Conservation (phyloP, 2,888 invertebrate genomes). For the Calephelis perditalis region DNA sequence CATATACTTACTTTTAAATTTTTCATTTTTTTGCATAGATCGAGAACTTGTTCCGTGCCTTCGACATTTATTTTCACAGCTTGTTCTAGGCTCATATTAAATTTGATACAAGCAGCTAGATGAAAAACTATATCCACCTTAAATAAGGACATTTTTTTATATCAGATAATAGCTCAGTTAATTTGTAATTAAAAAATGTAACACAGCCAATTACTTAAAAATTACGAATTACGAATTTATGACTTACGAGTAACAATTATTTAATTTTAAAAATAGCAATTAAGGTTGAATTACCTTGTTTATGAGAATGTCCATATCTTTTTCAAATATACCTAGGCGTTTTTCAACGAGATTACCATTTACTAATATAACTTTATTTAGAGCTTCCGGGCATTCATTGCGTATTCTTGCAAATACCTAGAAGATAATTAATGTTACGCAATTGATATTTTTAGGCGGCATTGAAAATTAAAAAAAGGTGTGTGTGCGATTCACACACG, state of each 20-base stretch:
- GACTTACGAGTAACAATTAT: neutral
- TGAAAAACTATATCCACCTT: constrained; percentile 38
- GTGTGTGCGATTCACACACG: too few relatives aligned
- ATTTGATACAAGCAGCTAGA: constrained; percentile 44
- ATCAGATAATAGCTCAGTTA: neutral
- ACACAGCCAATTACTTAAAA: neutral
- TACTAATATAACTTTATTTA: neutral
- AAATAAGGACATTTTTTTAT: neutral
- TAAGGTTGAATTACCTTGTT: neutral
- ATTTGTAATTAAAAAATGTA: neutral
- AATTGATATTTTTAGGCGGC: neutral
- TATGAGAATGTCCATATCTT: constrained; percentile 26
- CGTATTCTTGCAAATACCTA: neutral
- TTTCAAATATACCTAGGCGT: neutral
- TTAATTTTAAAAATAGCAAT: neutral
- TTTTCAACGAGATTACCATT: neutral
- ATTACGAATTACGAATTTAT: neutral
- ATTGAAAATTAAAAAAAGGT: neutral
- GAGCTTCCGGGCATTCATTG: neutral
- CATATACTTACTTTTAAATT: constrained; percentile 39
- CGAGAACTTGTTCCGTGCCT: constrained; percentile 41
- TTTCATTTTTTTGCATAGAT: constrained; percentile 39
- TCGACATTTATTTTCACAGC: constrained; percentile 43
- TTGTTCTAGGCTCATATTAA: constrained; percentile 38
- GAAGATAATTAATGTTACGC: neutral